These are phyloP conservation scores for Nannoperca obscura DNA, from an alignment of 2,797 vertebrate genomes.

Conservation along the genomic window DNA sequence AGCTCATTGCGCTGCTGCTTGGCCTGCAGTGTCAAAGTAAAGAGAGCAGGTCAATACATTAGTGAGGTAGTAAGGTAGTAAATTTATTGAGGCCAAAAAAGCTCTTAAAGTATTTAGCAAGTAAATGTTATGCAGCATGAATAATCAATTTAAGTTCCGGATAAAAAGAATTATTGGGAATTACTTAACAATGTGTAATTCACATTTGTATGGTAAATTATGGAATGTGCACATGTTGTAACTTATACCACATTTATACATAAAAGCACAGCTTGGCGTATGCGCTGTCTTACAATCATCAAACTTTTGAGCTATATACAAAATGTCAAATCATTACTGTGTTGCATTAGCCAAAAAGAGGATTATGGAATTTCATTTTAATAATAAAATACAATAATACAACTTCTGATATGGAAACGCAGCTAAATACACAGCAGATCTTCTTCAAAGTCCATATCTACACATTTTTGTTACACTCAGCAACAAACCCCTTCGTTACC, in stretches of 20 bases:
- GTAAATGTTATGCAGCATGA: constrained; percentile 14
- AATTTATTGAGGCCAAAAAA: constrained; percentile 17
- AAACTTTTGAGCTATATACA: neutral
- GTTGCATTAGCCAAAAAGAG: neutral
- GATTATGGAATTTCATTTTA: neutral
- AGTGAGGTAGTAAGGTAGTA: constrained; percentile 16
- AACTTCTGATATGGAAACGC: neutral
- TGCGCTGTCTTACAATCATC: neutral
- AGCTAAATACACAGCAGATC: neutral
- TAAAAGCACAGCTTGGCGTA: neutral
- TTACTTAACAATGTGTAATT: neutral
- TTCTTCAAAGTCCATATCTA: neutral
- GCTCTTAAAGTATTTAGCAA: constrained; percentile 18
- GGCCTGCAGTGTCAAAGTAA: constrained; percentile 81
- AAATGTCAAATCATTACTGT: constrained; percentile 17
- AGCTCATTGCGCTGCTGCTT: constrained; percentile 94
- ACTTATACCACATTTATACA: neutral
- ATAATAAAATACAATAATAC: constrained; percentile 1
- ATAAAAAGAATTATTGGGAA: constrained; percentile 4
- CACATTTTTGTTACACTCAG: neutral
- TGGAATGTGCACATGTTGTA: neutral
- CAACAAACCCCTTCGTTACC: constrained; percentile 78
- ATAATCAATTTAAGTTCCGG: neutral
- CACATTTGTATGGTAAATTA: neutral
- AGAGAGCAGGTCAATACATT: constrained; percentile 41